These are phyloP conservation scores for Rambutsinella grinnellia DNA, from an alignment of 2,888 invertebrate species.

Conservation along the genomic window DNA sequence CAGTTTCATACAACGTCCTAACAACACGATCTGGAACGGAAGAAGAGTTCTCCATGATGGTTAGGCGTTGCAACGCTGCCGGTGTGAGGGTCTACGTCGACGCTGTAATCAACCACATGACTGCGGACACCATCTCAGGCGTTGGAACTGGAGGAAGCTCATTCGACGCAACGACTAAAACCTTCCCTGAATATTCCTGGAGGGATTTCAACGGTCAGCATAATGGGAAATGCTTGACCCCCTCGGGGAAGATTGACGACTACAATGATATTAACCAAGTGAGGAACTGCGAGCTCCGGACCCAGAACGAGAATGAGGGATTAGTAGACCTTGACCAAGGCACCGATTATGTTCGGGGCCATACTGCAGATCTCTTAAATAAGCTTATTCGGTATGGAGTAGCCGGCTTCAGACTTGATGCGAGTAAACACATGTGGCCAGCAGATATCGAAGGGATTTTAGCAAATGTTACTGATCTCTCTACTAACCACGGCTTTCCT, in stretches of 20 bases:
- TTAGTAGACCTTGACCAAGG: too few species aligned
- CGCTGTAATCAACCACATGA: conserved; percentile 89
- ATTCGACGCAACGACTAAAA: conserved; percentile 63
- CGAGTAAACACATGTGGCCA: not conserved
- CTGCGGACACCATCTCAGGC: conserved; percentile 71
- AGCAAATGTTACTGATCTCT: too few species aligned
- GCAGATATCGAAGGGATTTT: too few species aligned
- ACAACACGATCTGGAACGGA: conserved; percentile 84
- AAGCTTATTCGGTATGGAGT: conserved; percentile 32
- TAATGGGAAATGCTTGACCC: conserved; percentile 65
- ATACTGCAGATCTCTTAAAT: too few species aligned
- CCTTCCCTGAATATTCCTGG: conserved; percentile 67
- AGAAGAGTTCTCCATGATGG: conserved; percentile 81
- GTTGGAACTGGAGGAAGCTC: conserved; percentile 68
- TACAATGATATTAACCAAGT: too few species aligned
- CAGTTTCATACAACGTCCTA: conserved; percentile 81
- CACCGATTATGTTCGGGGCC: too few species aligned
- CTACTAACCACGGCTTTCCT: conserved; percentile 50
- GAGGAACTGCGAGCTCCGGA: conserved; percentile 72
- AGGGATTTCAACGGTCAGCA: conserved; percentile 69
- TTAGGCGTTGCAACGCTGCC: conserved; percentile 81
- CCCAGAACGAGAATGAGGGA: conserved; percentile 13
- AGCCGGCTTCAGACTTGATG: not conserved
- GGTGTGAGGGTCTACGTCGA: conserved; percentile 88
- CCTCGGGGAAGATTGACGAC: conserved; percentile 68